Conservation (phyloP, 2,888 invertebrate genomes). For the Entomobrya multifasciata region DNA sequence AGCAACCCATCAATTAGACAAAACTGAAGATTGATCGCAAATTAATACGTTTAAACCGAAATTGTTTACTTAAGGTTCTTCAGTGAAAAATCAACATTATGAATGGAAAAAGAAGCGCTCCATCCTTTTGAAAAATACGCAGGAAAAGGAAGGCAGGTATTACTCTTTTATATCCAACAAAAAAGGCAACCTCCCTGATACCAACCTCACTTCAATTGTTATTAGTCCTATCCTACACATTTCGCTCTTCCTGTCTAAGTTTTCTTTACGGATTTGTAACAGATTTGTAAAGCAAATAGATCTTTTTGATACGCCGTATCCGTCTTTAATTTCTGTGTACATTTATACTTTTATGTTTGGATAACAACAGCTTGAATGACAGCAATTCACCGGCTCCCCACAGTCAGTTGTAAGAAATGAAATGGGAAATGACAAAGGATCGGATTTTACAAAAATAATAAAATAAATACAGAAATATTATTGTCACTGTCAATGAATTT, state of each 20-base stretch:
- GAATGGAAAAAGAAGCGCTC: neutral
- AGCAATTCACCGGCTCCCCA: slow-evolving; percentile 39
- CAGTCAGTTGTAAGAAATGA: slow-evolving; percentile 6
- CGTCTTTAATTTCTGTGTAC: slow-evolving; percentile 48
- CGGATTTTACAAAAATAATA: slow-evolving; percentile 30
- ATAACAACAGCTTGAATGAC: slow-evolving; percentile 45
- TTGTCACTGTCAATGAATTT: slow-evolving; percentile 14
- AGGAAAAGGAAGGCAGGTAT: slow-evolving; percentile 65
- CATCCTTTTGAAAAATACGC: neutral
- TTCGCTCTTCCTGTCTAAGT: slow-evolving; percentile 25
- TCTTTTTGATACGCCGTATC: slow-evolving; percentile 53
- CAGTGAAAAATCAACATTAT: slow-evolving; percentile 35
- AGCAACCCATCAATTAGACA: neutral
- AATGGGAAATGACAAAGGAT: slow-evolving; percentile 52
- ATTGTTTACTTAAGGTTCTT: slow-evolving; percentile 35
- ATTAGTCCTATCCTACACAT: neutral
- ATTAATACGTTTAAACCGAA: slow-evolving; percentile 31
- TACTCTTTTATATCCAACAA: slow-evolving; percentile 8
- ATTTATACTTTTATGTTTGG: slow-evolving; percentile 12
- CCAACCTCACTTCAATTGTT: slow-evolving; percentile 8
- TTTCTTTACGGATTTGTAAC: slow-evolving; percentile 63
- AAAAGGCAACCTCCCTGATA: slow-evolving; percentile 39
- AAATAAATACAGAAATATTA: neutral
- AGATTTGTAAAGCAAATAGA: slow-evolving; percentile 57
- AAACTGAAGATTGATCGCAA: slow-evolving; percentile 44